phyloP scores from a whole-genome alignment of 2,888 invertebrate genomes.

The Mycogona germanica region DNA sequence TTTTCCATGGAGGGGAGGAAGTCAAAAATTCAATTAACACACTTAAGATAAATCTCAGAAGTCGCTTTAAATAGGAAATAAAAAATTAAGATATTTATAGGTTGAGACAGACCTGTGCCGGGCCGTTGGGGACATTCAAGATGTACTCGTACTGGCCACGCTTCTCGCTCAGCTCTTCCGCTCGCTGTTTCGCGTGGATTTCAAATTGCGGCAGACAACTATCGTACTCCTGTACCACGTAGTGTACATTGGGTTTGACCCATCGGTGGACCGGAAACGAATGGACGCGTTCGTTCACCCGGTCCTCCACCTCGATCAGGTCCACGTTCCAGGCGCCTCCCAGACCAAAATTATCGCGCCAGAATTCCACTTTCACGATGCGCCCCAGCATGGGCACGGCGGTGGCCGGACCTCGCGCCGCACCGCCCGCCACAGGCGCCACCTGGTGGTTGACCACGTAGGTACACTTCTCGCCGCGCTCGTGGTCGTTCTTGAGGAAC shows the following conservation, averaged over 20 bases:
- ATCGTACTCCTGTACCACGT: conserved; percentile 33
- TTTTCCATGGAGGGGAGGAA: not conserved
- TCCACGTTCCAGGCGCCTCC: conserved; percentile 34
- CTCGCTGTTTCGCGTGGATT: conserved; percentile 30
- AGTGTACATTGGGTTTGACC: conserved; percentile 32
- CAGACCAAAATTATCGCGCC: conserved; percentile 33
- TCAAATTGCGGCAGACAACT: conserved; percentile 35
- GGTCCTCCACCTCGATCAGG: conserved; percentile 26
- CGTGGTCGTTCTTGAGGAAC: conserved; percentile 30
- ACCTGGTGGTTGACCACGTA: conserved; percentile 29
- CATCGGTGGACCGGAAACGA: conserved; percentile 36
- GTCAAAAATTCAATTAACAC: not conserved
- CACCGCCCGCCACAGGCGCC: no score
- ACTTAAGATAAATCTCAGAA: not conserved
- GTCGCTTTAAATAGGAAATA: not conserved
- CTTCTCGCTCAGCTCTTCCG: conserved; percentile 32
- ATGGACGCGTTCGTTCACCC: conserved; percentile 19
- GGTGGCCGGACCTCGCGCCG: conserved; percentile 11
- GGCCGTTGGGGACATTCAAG: conserved; percentile 26
- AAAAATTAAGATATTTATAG: conserved; percentile 20
- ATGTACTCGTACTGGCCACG: conserved; percentile 28
- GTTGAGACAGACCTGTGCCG: no score
- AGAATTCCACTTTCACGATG: conserved; percentile 31
- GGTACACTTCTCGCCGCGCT: conserved; percentile 32
- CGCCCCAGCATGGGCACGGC: conserved; percentile 16